Conservation (phyloP, 2,888 invertebrate genomes). For the Smittia sp. region DNA sequence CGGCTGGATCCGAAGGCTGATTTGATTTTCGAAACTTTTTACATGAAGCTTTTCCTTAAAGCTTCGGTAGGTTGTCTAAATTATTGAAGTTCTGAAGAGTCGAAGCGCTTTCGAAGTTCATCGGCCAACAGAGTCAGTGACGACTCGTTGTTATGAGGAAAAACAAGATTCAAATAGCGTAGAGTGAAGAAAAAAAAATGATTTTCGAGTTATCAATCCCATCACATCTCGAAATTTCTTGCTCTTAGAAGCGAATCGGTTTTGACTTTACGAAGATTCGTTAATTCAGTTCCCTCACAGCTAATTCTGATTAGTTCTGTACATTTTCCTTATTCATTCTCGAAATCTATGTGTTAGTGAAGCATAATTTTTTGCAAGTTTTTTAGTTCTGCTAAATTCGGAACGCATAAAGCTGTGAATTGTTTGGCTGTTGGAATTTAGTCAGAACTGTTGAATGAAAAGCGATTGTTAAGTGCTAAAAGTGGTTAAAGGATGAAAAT, state of each 20-base stretch:
- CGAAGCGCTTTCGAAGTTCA: too few relatives aligned
- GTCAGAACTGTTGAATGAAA: neutral
- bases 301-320: conserved; percentile 28
- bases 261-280: neutral
- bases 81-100: too few relatives aligned
- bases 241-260: neutral
- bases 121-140: neutral
- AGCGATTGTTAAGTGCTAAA: neutral
- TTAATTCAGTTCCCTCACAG: neutral
- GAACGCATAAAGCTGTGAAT: neutral
- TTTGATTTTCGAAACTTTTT: too few relatives aligned
- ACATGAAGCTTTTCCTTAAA: too few relatives aligned
- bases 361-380: conserved; percentile 13
- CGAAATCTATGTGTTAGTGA: conserved; percentile 30
- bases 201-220: neutral
- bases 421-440: neutral
- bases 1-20: too few relatives aligned
- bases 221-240: neutral
- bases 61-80: too few relatives aligned
- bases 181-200: conserved; percentile 13
- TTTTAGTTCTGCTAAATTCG: neutral
- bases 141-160: neutral
- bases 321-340: neutral
- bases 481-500: neutral
- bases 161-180: neutral